These are phyloP conservation scores for Leptopilina myrica DNA, from an alignment of 2,888 invertebrate genomes.

Conservation along the genomic window DNA sequence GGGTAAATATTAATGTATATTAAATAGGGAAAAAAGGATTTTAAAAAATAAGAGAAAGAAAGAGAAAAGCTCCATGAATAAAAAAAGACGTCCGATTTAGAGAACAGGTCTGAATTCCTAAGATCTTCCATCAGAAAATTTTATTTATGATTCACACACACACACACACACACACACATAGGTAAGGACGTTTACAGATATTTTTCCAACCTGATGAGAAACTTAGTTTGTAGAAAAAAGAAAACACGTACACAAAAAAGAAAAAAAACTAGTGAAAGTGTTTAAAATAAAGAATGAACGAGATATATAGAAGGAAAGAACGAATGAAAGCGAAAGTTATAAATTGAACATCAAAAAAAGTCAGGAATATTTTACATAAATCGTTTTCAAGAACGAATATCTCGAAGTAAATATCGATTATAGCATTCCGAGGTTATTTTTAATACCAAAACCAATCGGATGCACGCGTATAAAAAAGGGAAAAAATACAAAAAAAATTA, in stretches of 20 bases:
- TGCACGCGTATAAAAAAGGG: constrained; percentile 52
- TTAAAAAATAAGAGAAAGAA: not conserved
- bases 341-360: constrained; percentile 39
- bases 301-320: constrained; percentile 41
- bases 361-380: constrained; percentile 51
- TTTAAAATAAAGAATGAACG: not conserved
- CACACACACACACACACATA: constrained; percentile 60
- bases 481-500: not conserved
- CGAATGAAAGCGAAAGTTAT: constrained; percentile 3
- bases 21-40: constrained; percentile 48
- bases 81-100: constrained; percentile 37
- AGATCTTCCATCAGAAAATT: constrained; percentile 67
- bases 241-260: constrained; percentile 38
- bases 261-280: constrained; percentile 51
- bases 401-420: constrained; percentile 43
- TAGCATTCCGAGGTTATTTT: constrained; percentile 76
- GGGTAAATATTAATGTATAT: constrained; percentile 56
- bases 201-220: constrained; percentile 71
- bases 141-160: constrained; percentile 63
- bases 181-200: constrained; percentile 68
- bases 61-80: constrained; percentile 39
- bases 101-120: constrained; percentile 54
- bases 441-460: constrained; percentile 77
- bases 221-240: constrained; percentile 61
- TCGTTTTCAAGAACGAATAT: constrained; percentile 50